Evolutionary conservation across 2,113 vertebrate species (phyloP).

Genomic region (Malurus elegans): DNA sequence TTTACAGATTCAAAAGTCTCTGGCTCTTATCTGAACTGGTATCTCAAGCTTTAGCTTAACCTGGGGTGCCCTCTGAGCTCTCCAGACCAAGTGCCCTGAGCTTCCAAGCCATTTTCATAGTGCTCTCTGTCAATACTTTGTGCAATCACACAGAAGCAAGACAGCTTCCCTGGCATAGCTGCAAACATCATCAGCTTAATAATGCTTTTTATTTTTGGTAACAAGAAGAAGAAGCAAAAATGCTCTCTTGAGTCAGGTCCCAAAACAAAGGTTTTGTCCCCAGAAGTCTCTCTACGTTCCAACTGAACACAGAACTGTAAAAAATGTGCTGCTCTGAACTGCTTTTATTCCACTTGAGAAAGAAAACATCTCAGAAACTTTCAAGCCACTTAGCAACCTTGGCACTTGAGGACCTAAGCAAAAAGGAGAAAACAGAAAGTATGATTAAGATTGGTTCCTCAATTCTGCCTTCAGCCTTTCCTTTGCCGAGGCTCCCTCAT

Average conservation of each 20-base stretch:
- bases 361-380: not conserved
- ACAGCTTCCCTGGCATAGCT: not conserved
- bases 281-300: not conserved
- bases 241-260: not conserved
- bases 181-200: not conserved
- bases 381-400: not conserved
- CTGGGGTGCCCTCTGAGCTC: not conserved
- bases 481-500: not conserved
- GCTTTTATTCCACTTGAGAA: not conserved
- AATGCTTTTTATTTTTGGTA: not conserved
- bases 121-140: not conserved
- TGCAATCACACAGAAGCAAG: not conserved
- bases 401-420: not conserved
- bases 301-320: not conserved
- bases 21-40: not conserved
- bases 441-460: not conserved
- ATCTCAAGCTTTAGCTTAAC: not conserved
- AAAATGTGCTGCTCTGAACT: not conserved
- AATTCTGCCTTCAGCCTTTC: not conserved
- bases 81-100: not conserved
- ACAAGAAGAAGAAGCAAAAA: not conserved
- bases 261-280: not conserved
- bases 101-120: not conserved
- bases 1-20: not conserved
- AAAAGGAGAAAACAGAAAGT: not conserved